Evolutionary conservation across 2,888 invertebrate genomes (phyloP).

Genomic region (Trichogramma evanescens): DNA sequence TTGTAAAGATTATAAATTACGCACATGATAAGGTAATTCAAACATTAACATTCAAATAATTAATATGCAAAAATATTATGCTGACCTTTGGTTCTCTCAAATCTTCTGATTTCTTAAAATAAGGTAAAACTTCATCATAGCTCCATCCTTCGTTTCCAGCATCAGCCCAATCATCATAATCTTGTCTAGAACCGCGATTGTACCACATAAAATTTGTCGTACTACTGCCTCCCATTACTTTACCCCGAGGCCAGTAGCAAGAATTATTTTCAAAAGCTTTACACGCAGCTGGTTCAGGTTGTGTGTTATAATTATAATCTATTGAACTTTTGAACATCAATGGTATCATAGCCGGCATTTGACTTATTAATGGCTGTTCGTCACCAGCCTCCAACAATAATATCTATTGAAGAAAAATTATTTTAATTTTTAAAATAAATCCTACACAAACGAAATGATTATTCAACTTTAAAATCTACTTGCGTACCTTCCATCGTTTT

Average conservation of each 20-base stretch:
- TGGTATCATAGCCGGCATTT: constrained; percentile 61
- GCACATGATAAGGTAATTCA: no score
- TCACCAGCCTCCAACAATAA: constrained; percentile 61
- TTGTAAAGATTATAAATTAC: background rate
- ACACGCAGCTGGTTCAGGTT: constrained; percentile 58
- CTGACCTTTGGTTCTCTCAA: constrained; percentile 8
- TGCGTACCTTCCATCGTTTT: constrained; percentile 43
- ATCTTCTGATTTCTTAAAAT: constrained; percentile 50
- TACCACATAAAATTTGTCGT: constrained; percentile 58
- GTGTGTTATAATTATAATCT: constrained; percentile 66
- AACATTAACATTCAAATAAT: background rate
- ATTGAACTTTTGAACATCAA: constrained; percentile 46
- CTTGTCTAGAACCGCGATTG: constrained; percentile 51
- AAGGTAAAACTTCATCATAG: constrained; percentile 47
- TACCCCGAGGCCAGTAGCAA: constrained; percentile 62
- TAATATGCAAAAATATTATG: background rate
- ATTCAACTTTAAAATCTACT: background rate
- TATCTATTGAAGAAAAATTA: constrained; percentile 47
- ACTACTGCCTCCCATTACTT: constrained; percentile 57
- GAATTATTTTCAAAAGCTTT: constrained; percentile 52
- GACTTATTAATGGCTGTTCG: constrained; percentile 61
- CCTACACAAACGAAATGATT: background rate
- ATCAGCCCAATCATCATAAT: constrained; percentile 53
- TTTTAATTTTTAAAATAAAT: background rate
- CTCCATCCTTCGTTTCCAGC: constrained; percentile 49